Conservation (phyloP, 2,888 invertebrate species). For the Ypsolopha sequella region DNA sequence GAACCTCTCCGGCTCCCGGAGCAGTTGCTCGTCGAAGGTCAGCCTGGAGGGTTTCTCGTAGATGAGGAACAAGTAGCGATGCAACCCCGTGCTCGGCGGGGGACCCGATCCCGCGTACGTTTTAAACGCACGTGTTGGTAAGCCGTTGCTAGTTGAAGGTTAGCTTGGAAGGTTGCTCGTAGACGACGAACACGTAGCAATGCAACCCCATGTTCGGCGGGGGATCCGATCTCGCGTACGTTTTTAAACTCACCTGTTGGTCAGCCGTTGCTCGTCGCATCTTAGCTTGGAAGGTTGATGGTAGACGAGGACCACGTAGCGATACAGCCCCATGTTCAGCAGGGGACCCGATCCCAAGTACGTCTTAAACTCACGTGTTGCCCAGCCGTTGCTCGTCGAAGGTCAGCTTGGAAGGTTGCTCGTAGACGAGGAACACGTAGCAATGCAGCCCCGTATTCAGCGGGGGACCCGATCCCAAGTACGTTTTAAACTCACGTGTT, state of each 20-base stretch:
- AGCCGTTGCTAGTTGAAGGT: constrained; percentile 47
- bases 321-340: constrained; percentile 78
- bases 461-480: constrained; percentile 89
- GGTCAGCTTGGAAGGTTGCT: constrained; percentile 73
- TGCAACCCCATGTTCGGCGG: constrained; percentile 76
- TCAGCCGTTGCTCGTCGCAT: constrained; percentile 67
- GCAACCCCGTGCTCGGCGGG: constrained; percentile 79
- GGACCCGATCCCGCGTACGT: too few relatives aligned
- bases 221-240: constrained; percentile 69
- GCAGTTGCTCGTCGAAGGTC: constrained; percentile 63
- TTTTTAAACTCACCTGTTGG: constrained; percentile 49
- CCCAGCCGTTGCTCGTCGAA: constrained; percentile 69
- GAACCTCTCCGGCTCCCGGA: too few relatives aligned
- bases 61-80: constrained; percentile 84
- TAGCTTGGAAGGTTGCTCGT: constrained; percentile 71
- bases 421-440: constrained; percentile 83
- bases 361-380: constrained; percentile 49
- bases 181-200: constrained; percentile 78
- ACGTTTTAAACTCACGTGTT: constrained; percentile 64
- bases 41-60: constrained; percentile 78
- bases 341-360: constrained; percentile 92
- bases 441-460: constrained; percentile 81
- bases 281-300: constrained; percentile 74
- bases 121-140: constrained; percentile 27
- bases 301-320: constrained; percentile 84